Evolutionary conservation across 2,113 vertebrate genomes (phyloP).

Genomic region (Sebastes schlegelii): DNA sequence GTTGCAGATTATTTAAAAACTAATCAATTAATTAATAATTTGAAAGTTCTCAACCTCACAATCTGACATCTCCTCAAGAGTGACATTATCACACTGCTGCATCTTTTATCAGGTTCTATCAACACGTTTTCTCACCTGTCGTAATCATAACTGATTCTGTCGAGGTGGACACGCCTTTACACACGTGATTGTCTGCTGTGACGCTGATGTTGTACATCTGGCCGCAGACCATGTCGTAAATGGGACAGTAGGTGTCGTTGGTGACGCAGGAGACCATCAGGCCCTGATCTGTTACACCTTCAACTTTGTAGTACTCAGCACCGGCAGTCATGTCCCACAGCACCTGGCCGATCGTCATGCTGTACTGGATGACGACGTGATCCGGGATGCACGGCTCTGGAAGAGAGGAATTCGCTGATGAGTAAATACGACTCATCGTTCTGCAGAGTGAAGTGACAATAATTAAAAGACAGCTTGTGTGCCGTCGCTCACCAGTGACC

Average conservation of each 20-base stretch:
- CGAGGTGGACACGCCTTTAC: slow-evolving; percentile 61
- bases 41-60: background rate
- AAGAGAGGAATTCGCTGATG: background rate
- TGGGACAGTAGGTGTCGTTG: slow-evolving; percentile 71
- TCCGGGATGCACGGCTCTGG: slow-evolving; percentile 79
- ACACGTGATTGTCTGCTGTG: slow-evolving; percentile 74
- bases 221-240: slow-evolving; percentile 77
- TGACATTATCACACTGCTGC: background rate
- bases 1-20: background rate
- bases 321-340: slow-evolving; percentile 76
- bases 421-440: background rate
- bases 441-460: background rate
- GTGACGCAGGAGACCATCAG: slow-evolving; percentile 67
- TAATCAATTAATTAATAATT: background rate
- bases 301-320: slow-evolving; percentile 68
- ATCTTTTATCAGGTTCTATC: background rate
- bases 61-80: background rate
- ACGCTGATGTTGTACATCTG: slow-evolving; percentile 78
- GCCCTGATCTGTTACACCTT: slow-evolving; percentile 74
- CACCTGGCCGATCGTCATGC: slow-evolving; percentile 67
- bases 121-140: slow-evolving; percentile 76
- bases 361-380: slow-evolving; percentile 68
- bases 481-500: slow-evolving; percentile 75
- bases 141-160: slow-evolving; percentile 24
- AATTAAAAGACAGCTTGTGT: too few species aligned